A percentile compares a stretch with the other conserved stretches of the same genome.
These are phyloP conservation scores for Deroptyus accipitrinus DNA, from an alignment of 2,113 vertebrate genomes.

Conservation along the genomic window DNA sequence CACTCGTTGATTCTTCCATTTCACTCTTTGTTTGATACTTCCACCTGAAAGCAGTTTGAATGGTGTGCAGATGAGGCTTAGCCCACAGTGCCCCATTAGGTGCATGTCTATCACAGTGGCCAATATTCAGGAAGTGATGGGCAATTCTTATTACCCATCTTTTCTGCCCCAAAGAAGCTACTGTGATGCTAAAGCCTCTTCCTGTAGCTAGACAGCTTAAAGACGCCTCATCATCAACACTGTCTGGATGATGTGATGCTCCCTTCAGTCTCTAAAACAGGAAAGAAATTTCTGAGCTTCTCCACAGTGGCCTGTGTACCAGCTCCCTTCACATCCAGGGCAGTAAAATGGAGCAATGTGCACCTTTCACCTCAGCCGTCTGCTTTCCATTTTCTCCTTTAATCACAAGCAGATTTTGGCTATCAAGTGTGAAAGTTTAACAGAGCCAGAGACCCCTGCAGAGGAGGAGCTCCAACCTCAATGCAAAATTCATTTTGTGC, in stretches of 20 bases:
- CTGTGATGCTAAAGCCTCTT: background rate
- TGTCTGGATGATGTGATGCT: background rate
- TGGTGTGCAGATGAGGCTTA: background rate
- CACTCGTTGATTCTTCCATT: background rate
- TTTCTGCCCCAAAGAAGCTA: background rate
- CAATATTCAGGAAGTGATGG: background rate
- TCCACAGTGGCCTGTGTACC: background rate
- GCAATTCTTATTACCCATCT: background rate
- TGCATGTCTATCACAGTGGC: background rate
- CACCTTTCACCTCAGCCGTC: conserved; percentile 36
- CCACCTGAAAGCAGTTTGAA: background rate
- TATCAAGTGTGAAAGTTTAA: conserved; percentile 45
- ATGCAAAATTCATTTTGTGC: conserved; percentile 7
- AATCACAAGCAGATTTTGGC: background rate
- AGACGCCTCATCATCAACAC: fast-evolving
- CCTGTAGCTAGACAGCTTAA: background rate
- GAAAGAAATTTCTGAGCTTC: background rate
- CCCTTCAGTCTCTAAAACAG: background rate
- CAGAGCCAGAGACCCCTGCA: conserved; percentile 14
- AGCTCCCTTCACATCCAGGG: background rate
- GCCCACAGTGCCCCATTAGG: background rate
- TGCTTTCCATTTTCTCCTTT: conserved; percentile 59
- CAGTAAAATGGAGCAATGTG: background rate
- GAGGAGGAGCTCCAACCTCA: conserved; percentile 1
- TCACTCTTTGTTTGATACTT: background rate